Conservation (phyloP, 1,140 invertebrate species). For the Acromyrmex heyeri region DNA sequence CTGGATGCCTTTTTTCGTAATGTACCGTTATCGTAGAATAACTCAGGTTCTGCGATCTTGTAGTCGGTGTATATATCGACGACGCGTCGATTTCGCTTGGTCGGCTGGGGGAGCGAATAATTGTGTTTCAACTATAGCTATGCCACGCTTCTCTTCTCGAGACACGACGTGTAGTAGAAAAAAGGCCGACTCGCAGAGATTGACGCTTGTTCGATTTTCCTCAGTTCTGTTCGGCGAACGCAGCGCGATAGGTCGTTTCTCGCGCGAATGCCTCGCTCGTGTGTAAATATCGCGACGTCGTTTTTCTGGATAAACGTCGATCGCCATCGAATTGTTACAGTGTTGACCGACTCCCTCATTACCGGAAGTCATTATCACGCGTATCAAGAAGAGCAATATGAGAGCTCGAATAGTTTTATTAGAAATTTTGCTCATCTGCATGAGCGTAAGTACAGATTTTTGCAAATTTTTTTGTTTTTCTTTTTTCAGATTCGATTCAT, state of each 20-base stretch:
- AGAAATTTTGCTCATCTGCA: conserved; percentile 46
- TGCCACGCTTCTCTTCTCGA: not conserved
- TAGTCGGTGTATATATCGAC: conserved; percentile 23
- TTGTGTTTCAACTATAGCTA: conserved; percentile 9
- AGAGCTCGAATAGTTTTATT: conserved; percentile 47
- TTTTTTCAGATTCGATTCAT: not conserved
- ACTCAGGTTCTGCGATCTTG: conserved; percentile 70
- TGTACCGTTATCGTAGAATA: conserved; percentile 81
- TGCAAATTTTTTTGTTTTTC: not conserved
- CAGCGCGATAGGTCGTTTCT: conserved; percentile 25
- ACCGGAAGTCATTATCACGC: conserved; percentile 42
- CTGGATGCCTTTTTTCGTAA: conserved; percentile 82
- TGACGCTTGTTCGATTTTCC: conserved; percentile 41
- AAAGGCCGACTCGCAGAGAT: conserved; percentile 39
- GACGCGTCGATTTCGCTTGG: conserved; percentile 63
- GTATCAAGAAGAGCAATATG: conserved; percentile 52
- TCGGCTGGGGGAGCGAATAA: conserved; percentile 3
- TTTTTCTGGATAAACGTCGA: conserved; percentile 25
- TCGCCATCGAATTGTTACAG: not conserved
- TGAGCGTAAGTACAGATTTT: conserved; percentile 60
- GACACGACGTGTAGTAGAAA: not conserved
- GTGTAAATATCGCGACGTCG: conserved; percentile 20
- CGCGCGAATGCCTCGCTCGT: conserved; percentile 7
- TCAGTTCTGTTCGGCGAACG: conserved; percentile 48
- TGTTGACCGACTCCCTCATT: not conserved